Percentiles rank a stretch among this genome's conserved stretches.
Conservation (phyloP, 2,797 vertebrate genomes). For the Tapirus indicus region DNA sequence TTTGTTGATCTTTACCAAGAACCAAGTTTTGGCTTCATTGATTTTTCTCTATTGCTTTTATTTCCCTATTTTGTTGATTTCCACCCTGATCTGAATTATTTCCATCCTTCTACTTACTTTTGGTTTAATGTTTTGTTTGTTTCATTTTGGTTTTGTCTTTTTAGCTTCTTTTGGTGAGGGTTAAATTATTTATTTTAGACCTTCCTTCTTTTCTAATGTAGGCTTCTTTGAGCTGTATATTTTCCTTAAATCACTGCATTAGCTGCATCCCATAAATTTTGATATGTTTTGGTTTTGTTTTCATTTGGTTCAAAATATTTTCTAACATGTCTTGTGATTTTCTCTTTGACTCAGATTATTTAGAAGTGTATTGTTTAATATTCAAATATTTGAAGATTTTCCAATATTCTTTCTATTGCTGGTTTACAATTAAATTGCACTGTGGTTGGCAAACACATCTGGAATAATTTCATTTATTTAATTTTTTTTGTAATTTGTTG, state of each 20-base stretch:
- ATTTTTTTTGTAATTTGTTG: not conserved
- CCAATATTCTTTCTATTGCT: not conserved
- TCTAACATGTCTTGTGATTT: not conserved
- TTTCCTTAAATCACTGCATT: not conserved
- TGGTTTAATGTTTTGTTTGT: not conserved
- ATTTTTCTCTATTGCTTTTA: not conserved
- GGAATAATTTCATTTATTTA: not conserved
- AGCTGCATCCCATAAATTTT: not conserved
- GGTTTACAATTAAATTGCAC: not conserved
- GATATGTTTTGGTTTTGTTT: not conserved
- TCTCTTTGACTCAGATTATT: not conserved
- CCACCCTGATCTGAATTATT: not conserved
- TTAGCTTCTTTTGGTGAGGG: not conserved
- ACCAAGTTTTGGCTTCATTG: not conserved
- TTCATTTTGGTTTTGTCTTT: not conserved
- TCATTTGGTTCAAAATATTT: not conserved
- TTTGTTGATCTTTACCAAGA: conserved; percentile 11
- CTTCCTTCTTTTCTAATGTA: not conserved
- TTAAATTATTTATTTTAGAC: not conserved
- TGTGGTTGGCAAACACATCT: not conserved
- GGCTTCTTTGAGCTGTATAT: not conserved
- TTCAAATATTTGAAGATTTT: not conserved
- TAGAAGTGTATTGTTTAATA: not conserved
- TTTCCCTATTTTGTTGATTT: not conserved
- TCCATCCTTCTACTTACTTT: not conserved